phyloP scores from a whole-genome alignment of 2,797 vertebrate species.

The Hyperoplus immaculatus region DNA sequence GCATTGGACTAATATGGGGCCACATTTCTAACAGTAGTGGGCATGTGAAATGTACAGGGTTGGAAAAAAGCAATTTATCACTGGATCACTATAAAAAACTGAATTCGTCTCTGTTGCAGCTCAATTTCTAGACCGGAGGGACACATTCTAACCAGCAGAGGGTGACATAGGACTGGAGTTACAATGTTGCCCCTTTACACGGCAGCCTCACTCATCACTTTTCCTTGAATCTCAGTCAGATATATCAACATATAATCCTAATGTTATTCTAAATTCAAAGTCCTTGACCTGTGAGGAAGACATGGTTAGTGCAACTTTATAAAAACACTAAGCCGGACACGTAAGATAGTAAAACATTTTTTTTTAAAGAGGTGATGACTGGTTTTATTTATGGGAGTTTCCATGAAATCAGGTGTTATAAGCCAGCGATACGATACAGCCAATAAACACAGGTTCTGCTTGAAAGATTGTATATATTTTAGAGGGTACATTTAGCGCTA shows the following conservation, averaged over 20 bases:
- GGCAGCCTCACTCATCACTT: constrained; percentile 4
- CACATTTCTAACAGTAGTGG: constrained; percentile 39
- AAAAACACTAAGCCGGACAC: constrained; percentile 15
- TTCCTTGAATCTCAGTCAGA: neutral
- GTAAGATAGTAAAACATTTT: neutral
- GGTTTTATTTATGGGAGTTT: constrained; percentile 22
- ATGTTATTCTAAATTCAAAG: neutral
- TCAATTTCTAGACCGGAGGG: neutral
- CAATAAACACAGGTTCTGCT: constrained; percentile 45
- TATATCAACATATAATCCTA: neutral
- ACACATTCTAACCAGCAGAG: constrained; percentile 69
- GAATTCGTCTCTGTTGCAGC: neutral
- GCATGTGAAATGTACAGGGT: neutral
- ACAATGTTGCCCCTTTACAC: neutral
- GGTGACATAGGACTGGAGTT: constrained; percentile 71
- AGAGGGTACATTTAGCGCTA: constrained; percentile 7
- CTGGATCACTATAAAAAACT: neutral
- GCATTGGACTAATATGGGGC: constrained; percentile 45
- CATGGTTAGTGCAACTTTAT: neutral
- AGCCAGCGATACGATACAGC: constrained; percentile 1
- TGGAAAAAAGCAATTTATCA: neutral
- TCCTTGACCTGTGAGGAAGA: constrained; percentile 7
- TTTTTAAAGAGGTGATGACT: constrained; percentile 7
- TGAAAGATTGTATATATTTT: constrained; percentile 39
- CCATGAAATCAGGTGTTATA: constrained; percentile 3